Percentiles rank a stretch among this genome's conserved stretches.
These are phyloP conservation scores for Xiphophorus couchianus DNA, from an alignment of 2,113 vertebrate genomes.

Conservation along the genomic window DNA sequence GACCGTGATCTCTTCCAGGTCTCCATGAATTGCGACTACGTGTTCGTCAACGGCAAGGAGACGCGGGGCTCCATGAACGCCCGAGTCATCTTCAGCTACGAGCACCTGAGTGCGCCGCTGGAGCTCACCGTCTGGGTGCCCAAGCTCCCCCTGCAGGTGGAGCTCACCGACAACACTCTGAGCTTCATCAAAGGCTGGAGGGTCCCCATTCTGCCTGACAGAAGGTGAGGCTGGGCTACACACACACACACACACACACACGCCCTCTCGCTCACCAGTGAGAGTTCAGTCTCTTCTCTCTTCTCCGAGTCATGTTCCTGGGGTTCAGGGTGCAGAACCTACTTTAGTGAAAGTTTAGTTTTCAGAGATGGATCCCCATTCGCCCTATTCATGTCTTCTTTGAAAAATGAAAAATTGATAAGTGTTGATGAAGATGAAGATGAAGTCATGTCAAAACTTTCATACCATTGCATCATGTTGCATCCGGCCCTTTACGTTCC, in stretches of 20 bases:
- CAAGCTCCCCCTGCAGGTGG: conserved; percentile 91
- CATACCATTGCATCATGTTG: not conserved
- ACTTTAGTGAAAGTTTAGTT: not conserved
- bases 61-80: conserved; percentile 93
- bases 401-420: not conserved
- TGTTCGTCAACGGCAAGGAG: conserved; percentile 98
- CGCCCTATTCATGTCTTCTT: not conserved
- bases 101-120: conserved; percentile 90
- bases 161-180: conserved; percentile 88
- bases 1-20: conserved; percentile 79
- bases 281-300: not conserved
- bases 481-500: not conserved
- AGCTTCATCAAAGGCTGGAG: conserved; percentile 99
- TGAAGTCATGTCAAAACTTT: not conserved
- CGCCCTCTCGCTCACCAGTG: not conserved
- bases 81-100: conserved; percentile 94
- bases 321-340: too few relatives aligned
- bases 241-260: not conserved
- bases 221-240: conserved; percentile 81
- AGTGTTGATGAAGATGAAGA: too few relatives aligned
- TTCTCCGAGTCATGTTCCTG: not conserved
- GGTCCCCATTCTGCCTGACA: conserved; percentile 92
- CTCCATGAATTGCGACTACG: conserved; percentile 96
- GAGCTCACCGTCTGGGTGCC: conserved; percentile 98
- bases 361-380: not conserved